These are phyloP conservation scores for Tenualosa ilisha DNA, from an alignment of 2,797 vertebrate genomes.

Conservation along the genomic window DNA sequence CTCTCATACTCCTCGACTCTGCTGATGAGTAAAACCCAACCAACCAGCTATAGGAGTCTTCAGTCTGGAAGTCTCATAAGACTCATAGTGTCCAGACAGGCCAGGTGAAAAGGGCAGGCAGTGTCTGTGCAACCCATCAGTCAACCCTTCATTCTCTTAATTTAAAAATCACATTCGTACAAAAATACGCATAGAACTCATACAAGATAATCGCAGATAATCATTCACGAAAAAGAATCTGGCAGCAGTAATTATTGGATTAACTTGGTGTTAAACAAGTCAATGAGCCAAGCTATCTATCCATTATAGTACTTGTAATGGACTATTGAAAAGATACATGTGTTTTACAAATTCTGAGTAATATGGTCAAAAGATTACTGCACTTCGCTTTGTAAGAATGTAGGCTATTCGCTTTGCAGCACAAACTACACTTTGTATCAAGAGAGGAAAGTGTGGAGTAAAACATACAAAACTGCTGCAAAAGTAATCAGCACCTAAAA, in stretches of 20 bases:
- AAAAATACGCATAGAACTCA: no score
- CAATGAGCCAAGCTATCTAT: not conserved
- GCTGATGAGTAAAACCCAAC: not conserved
- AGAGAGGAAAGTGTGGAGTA: not conserved
- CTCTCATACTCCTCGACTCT: not conserved
- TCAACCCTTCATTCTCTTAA: not conserved
- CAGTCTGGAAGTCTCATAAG: not conserved
- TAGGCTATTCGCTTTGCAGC: not conserved
- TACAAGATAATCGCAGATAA: no score
- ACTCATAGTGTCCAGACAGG: not conserved
- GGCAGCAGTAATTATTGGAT: not conserved
- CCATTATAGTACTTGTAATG: not conserved
- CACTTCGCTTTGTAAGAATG: not conserved
- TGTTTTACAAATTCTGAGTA: no score
- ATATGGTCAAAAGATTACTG: not conserved
- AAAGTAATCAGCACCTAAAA: not conserved
- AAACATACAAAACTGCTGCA: not conserved
- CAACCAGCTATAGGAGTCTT: not conserved
- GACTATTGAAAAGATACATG: not conserved
- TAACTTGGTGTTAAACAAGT: not conserved
- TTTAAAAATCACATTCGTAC: constrained; percentile 3
- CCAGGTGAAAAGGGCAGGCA: not conserved
- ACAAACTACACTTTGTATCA: not conserved
- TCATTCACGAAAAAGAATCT: not conserved
- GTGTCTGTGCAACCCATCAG: not conserved